phyloP scores from a whole-genome alignment of 2,797 vertebrate species.

The Typhlichthys subterraneus region DNA sequence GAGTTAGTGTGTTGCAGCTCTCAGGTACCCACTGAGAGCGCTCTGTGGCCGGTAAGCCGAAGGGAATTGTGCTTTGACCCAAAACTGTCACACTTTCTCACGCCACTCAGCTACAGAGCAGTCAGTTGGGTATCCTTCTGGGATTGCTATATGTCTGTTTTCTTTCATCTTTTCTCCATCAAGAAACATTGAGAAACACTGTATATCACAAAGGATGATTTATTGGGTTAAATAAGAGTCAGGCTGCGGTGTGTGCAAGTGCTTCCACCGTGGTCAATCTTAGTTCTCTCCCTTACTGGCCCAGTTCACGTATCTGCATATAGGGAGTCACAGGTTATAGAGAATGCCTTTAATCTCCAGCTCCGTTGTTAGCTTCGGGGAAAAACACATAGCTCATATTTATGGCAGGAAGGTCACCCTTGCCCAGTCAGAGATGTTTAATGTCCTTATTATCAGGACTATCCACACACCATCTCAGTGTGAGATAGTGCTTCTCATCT shows the following conservation, averaged over 20 bases:
- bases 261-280: slow-evolving; percentile 11
- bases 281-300: background rate
- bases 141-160: slow-evolving; percentile 3
- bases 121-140: slow-evolving; percentile 36
- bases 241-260: slow-evolving; percentile 13
- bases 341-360: slow-evolving; percentile 29
- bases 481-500: slow-evolving; percentile 35
- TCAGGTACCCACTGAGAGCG: slow-evolving; percentile 24
- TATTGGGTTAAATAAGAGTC: slow-evolving; percentile 15
- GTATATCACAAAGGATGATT: slow-evolving; percentile 23
- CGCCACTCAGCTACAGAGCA: slow-evolving; percentile 27
- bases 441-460: slow-evolving; percentile 53
- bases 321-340: background rate
- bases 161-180: background rate
- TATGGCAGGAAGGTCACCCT: slow-evolving; percentile 49
- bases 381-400: slow-evolving; percentile 40
- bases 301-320: slow-evolving; percentile 4
- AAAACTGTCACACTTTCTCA: slow-evolving; percentile 63
- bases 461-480: slow-evolving; percentile 33
- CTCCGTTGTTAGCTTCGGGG: slow-evolving; percentile 9
- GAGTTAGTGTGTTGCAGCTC: slow-evolving; percentile 8
- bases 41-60: background rate
- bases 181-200: background rate
- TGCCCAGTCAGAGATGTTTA: slow-evolving; percentile 51
- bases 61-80: slow-evolving; percentile 50